phyloP scores from a whole-genome alignment of 1,140 invertebrate species.

The Brachionus rubens region DNA sequence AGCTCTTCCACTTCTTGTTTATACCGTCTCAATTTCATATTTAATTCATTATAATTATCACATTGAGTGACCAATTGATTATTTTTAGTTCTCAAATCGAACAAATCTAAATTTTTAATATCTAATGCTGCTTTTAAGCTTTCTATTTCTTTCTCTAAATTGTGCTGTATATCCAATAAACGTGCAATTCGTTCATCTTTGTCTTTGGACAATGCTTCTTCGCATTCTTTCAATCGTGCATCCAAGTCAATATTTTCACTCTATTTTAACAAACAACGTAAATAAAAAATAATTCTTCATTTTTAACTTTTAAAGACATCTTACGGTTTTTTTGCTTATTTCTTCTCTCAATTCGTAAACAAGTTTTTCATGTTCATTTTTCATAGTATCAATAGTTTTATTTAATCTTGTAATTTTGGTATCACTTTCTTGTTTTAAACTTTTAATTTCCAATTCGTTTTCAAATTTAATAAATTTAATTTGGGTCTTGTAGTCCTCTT shows the following conservation, averaged over 20 bases:
- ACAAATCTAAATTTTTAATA: conserved; percentile 35
- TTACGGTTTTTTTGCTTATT: conserved; percentile 23
- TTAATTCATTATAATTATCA: conserved; percentile 41
- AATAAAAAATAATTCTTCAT: too few species aligned
- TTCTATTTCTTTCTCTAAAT: conserved; percentile 41
- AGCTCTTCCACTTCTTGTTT: conserved; percentile 42
- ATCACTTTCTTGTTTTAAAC: conserved; percentile 19
- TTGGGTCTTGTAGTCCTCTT: conserved; percentile 28
- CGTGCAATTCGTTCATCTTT: conserved; percentile 31
- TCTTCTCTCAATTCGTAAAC: conserved; percentile 21
- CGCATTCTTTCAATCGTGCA: background rate
- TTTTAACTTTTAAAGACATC: background rate
- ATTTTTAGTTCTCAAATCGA: conserved; percentile 42
- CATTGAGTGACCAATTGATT: conserved; percentile 23
- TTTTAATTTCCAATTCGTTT: background rate
- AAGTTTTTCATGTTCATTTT: conserved; percentile 37
- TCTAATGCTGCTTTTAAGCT: conserved; percentile 42
- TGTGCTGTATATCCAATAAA: conserved; percentile 11
- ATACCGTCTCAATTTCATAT: conserved; percentile 39
- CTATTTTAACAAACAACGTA: too few species aligned
- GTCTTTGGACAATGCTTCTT: conserved; percentile 42
- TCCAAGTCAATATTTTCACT: background rate
- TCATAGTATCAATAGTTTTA: conserved; percentile 35
- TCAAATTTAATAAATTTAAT: conserved; percentile 30
- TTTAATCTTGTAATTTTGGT: background rate